phyloP scores from a whole-genome alignment of 92 coral and sea anemone species.

The Palythoa caribaeorum region DNA sequence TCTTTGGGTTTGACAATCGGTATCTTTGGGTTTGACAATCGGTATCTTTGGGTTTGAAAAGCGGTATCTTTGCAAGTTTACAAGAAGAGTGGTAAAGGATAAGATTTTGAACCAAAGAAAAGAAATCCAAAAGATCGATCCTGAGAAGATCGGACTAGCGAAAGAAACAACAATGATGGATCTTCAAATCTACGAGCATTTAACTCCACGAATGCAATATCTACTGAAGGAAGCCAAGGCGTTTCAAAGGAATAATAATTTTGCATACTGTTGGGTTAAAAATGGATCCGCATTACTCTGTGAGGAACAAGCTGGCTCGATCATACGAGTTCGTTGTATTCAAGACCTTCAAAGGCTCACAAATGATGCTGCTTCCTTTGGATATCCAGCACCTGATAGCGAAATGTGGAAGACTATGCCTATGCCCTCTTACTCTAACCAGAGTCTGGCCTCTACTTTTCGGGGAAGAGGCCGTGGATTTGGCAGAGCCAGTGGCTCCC shows the following conservation, averaged over 20 bases:
- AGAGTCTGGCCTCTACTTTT: too few species aligned
- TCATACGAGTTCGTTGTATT: not conserved
- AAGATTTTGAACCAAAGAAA: slow-evolving; percentile 6
- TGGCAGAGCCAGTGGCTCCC: too few species aligned
- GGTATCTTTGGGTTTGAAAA: too few species aligned
- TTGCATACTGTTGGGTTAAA: not conserved
- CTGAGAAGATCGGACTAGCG: too few species aligned
- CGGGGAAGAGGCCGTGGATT: too few species aligned
- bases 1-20: not conserved
- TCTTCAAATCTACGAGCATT: slow-evolving; percentile 3
- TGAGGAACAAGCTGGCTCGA: not conserved
- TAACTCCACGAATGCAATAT: not conserved
- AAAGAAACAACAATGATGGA: too few species aligned
- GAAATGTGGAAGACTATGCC: too few species aligned
- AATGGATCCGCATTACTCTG: not conserved
- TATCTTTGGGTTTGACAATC: too few species aligned
- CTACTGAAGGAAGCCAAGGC: not conserved
- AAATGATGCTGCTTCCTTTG: too few species aligned
- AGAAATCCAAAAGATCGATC: not conserved
- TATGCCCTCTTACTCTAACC: too few species aligned
- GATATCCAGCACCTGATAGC: too few species aligned
- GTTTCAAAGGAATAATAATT: not conserved
- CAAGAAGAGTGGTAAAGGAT: slow-evolving; percentile 40
- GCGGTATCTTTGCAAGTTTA: not conserved
- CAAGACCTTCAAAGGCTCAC: not conserved